phyloP scores from a whole-genome alignment of 2,888 invertebrate genomes.

The Apodemia hepburni region DNA sequence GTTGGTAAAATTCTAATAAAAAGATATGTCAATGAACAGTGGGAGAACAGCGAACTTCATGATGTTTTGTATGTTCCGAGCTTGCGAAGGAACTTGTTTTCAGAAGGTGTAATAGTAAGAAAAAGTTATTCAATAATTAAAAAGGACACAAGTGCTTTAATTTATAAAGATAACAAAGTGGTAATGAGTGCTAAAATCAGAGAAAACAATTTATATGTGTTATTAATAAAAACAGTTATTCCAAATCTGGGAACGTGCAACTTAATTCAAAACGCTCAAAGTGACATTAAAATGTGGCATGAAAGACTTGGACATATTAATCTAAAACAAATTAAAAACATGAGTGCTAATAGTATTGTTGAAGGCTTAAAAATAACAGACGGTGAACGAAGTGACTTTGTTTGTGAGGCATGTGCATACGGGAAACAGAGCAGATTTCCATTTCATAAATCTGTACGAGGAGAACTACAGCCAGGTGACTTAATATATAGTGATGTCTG shows the following conservation, averaged over 20 bases:
- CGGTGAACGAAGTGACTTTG: slow-evolving; percentile 23
- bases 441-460: slow-evolving; percentile 31
- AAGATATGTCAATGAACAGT: slow-evolving; percentile 34
- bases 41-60: slow-evolving; percentile 29
- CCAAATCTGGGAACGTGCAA: slow-evolving; percentile 23
- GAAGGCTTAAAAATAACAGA: slow-evolving; percentile 24
- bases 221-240: slow-evolving; percentile 26
- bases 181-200: slow-evolving; percentile 27
- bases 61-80: slow-evolving; percentile 31
- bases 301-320: slow-evolving; percentile 32
- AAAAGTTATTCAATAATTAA: slow-evolving; percentile 23
- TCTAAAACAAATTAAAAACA: slow-evolving; percentile 30
- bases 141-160: slow-evolving; percentile 21
- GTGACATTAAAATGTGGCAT: slow-evolving; percentile 32
- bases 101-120: slow-evolving; percentile 26
- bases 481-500: slow-evolving; percentile 35
- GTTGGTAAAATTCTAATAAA: slow-evolving; percentile 34
- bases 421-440: slow-evolving; percentile 31
- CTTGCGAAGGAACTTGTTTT: slow-evolving; percentile 27
- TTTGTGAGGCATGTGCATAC: slow-evolving; percentile 34
- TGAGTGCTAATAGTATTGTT: slow-evolving; percentile 16
- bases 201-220: slow-evolving; percentile 29
- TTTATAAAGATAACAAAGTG: slow-evolving; percentile 23
- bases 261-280: slow-evolving; percentile 27
- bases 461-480: slow-evolving; percentile 31